Conservation (phyloP, 1,140 invertebrate species). For the Drosophila burlai region DNA sequence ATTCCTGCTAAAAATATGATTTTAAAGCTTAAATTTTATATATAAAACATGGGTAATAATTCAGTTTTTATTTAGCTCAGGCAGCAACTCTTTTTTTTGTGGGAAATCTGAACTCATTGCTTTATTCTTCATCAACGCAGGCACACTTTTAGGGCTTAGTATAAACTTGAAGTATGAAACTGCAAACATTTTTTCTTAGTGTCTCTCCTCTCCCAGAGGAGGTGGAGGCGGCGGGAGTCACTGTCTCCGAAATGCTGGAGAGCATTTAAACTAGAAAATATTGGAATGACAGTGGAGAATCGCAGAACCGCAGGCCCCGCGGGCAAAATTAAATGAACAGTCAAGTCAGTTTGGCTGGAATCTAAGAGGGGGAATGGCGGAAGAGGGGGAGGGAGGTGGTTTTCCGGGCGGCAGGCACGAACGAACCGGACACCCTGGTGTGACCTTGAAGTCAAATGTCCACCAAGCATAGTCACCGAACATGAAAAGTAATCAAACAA, state of each 20-base stretch:
- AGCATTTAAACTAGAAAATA: conserved; percentile 47
- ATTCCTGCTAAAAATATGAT: neutral
- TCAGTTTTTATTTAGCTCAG: neutral
- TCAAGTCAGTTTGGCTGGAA: conserved; percentile 17
- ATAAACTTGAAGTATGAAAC: neutral
- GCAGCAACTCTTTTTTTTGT: neutral
- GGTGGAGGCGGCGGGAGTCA: neutral
- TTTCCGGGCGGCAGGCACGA: conserved; percentile 12
- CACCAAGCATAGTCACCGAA: conserved; percentile 37
- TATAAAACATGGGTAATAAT: neutral
- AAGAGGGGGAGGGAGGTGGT: neutral
- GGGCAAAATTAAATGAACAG: conserved; percentile 46
- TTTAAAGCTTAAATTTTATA: neutral
- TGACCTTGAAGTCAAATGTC: conserved; percentile 66
- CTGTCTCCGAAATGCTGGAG: conserved; percentile 31
- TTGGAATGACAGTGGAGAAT: conserved; percentile 28
- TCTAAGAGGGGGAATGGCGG: no score
- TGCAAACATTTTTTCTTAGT: neutral
- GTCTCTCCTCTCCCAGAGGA: neutral
- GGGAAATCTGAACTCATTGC: no score
- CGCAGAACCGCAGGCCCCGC: conserved; percentile 28
- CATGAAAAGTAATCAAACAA: conserved; percentile 48
- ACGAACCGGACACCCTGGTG: conserved; percentile 32
- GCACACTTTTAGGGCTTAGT: neutral
- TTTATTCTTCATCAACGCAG: neutral